A percentile compares a stretch with the other conserved stretches of the same genome.
Evolutionary conservation across 2,888 invertebrate species (phyloP).

Genomic region (Eupithecia insigniata): DNA sequence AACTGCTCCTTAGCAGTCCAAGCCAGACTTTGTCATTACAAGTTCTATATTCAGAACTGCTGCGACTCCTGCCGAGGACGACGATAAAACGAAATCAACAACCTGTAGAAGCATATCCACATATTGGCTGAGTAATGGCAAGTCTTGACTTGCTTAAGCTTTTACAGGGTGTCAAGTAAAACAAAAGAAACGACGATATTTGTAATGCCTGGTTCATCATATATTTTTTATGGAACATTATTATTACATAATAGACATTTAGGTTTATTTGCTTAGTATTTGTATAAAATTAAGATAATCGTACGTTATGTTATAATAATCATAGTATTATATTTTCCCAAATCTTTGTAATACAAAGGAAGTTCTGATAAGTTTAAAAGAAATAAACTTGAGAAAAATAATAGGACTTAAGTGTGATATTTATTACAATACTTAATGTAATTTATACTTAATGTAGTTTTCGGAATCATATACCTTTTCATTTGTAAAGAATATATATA

Average conservation of each 20-base stretch:
- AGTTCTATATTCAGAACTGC: conserved; percentile 92
- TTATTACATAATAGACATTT: neutral
- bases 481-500: neutral
- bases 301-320: neutral
- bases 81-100: conserved; percentile 36
- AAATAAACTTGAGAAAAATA: neutral
- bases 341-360: neutral
- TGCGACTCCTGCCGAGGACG: conserved; percentile 87
- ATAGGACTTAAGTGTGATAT: neutral
- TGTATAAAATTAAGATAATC: neutral
- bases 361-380: neutral
- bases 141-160: neutral
- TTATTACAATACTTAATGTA: neutral
- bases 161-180: neutral
- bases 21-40: conserved; percentile 93
- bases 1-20: conserved; percentile 93
- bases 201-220: neutral
- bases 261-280: neutral
- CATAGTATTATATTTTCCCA: neutral
- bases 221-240: neutral
- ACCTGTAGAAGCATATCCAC: neutral
- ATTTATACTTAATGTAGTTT: neutral
- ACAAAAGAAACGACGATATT: neutral
- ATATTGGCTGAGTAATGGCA: neutral
- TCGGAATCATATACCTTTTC: neutral